Conservation (phyloP, 1,140 invertebrate genomes). For the Heliothis virescens region DNA sequence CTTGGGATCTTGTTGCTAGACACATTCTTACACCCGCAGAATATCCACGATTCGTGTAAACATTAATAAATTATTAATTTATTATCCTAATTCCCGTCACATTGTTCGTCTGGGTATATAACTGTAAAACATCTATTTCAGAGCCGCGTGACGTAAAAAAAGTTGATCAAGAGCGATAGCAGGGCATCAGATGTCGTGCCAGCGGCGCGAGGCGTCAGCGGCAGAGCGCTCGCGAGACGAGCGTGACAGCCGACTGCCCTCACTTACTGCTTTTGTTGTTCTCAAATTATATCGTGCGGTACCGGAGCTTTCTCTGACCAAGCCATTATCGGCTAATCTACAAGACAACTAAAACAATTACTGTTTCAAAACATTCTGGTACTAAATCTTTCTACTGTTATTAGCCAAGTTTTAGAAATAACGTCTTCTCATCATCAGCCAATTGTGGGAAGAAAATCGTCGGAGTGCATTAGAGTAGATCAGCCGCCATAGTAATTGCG, state of each 20-base stretch:
- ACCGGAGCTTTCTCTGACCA: background rate
- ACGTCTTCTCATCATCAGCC: no score
- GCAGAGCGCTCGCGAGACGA: no score
- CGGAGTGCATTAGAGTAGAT: background rate
- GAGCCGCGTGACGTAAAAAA: background rate
- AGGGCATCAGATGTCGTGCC: background rate
- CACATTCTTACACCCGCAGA: background rate
- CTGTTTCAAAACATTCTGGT: background rate
- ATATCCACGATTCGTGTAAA: background rate
- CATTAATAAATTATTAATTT: background rate
- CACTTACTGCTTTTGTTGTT: slow-evolving; percentile 4
- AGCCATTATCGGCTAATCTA: background rate
- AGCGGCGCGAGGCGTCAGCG: no score
- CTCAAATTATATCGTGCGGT: slow-evolving; percentile 2
- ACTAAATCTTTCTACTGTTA: background rate
- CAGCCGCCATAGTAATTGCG: slow-evolving; percentile 7
- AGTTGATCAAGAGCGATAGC: background rate
- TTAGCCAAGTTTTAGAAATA: background rate
- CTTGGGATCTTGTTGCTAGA: background rate
- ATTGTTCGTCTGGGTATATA: background rate
- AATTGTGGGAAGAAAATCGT: background rate
- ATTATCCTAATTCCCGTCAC: background rate
- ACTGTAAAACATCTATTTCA: background rate
- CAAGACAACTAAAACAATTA: background rate
- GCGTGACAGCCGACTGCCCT: background rate